These are phyloP conservation scores for Apteryx mantelli DNA, from an alignment of 2,113 vertebrate genomes.

Conservation along the genomic window DNA sequence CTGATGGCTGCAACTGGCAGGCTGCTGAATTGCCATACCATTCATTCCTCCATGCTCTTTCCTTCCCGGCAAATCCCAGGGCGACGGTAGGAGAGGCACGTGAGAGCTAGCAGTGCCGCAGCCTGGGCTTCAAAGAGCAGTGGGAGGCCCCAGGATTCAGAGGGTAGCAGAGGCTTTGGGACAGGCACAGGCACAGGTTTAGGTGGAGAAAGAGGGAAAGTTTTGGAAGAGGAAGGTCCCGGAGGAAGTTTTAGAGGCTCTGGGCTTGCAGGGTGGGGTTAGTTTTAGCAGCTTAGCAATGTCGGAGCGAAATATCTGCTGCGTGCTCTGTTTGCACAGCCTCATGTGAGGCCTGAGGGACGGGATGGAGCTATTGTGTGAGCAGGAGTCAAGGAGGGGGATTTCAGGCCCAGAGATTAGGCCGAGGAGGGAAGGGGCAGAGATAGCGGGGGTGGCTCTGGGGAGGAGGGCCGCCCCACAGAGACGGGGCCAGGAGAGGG, in stretches of 20 bases:
- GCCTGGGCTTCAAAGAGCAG: not conserved
- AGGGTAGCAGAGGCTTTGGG: not conserved
- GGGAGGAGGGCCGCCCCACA: not conserved
- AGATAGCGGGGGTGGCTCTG: not conserved
- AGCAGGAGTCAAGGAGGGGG: not conserved
- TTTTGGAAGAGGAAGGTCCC: not conserved
- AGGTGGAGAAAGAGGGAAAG: not conserved
- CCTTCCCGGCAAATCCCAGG: not conserved
- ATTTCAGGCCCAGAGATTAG: not conserved
- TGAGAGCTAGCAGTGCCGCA: not conserved
- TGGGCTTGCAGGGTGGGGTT: not conserved
- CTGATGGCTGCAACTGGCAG: not conserved
- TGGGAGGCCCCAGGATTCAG: not conserved
- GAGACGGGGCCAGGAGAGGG: not conserved
- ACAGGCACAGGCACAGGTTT: too few species aligned
- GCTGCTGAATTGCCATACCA: not conserved
- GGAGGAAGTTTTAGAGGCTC: not conserved
- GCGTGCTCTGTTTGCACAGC: constrained; percentile 32
- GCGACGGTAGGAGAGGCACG: not conserved
- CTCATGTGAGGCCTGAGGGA: constrained; percentile 19
- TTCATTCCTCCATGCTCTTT: not conserved
- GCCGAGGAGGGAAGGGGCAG: not conserved
- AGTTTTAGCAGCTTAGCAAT: not conserved
- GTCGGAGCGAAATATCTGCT: not conserved
- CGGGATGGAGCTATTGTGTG: constrained; percentile 21